Percentiles rank a stretch among this genome's conserved stretches.
These are phyloP conservation scores for Trididemnum miniatum DNA, from an alignment of 23 tunicate genomes.

Conservation along the genomic window DNA sequence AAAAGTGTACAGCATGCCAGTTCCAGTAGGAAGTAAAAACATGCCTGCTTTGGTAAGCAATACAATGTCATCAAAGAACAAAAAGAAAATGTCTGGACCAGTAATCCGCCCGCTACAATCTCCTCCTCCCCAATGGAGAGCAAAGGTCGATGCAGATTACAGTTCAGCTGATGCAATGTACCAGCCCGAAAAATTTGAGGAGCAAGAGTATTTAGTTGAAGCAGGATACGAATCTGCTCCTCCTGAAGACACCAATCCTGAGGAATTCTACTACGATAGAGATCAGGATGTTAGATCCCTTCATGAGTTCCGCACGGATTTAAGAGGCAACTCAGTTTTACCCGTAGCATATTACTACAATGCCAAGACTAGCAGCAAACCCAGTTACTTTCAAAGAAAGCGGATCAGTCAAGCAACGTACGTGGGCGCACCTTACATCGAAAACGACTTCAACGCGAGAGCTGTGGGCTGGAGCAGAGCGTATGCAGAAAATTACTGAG, in stretches of 20 bases:
- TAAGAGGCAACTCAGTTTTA: constrained; percentile 3
- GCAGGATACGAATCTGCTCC: constrained; percentile 55
- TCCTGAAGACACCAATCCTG: background rate
- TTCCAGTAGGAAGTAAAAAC: constrained; percentile 5
- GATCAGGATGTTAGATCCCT: background rate
- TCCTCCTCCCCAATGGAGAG: constrained; percentile 72
- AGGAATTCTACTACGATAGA: background rate
- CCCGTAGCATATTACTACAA: constrained; percentile 32
- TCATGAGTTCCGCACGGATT: background rate
- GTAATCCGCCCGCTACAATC: constrained; percentile 8
- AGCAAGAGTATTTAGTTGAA: background rate
- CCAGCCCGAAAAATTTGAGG: background rate
- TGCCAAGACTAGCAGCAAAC: constrained; percentile 41
- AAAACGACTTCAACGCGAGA: constrained; percentile 79
- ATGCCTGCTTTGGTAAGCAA: constrained; percentile 17
- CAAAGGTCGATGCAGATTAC: constrained; percentile 69
- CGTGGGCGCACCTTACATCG: constrained; percentile 38
- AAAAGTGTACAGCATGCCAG: background rate
- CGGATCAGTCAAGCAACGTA: background rate
- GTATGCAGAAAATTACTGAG: constrained; percentile 24
- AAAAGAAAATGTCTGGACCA: background rate
- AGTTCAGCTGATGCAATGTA: background rate
- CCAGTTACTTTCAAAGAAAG: constrained; percentile 40
- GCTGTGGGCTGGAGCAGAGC: constrained; percentile 79
- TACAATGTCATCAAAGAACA: background rate